A percentile compares a stretch with the other conserved stretches of the same genome.
phyloP scores from a whole-genome alignment of 2,113 vertebrate genomes.

The Albula goreensis region DNA sequence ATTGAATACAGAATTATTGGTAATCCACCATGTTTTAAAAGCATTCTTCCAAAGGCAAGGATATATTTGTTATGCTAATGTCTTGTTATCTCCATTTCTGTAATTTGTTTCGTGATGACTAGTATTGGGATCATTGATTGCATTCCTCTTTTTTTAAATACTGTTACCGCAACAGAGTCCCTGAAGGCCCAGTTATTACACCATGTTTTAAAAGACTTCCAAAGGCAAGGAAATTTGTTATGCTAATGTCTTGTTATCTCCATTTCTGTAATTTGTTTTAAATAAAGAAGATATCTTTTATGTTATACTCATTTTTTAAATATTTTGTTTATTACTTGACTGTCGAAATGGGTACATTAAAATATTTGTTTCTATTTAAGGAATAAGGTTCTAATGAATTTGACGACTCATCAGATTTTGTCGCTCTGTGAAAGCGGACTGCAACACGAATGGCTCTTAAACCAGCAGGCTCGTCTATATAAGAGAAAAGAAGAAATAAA shows the following conservation, averaged over 20 bases:
- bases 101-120: not conserved
- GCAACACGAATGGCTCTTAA: constrained; percentile 47
- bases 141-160: not conserved
- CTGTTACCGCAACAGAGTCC: not conserved
- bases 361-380: not conserved
- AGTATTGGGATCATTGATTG: not conserved
- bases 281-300: not conserved
- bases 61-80: not conserved
- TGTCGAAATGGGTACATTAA: too few species aligned
- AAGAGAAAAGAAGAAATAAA: constrained; percentile 1
- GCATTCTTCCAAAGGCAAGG: not conserved
- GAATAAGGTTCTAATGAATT: not conserved
- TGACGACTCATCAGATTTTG: not conserved
- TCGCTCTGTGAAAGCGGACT: constrained; percentile 31
- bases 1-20: not conserved
- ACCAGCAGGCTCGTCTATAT: constrained; percentile 16
- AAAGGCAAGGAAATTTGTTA: not conserved
- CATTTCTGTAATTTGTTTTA: not conserved
- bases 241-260: not conserved
- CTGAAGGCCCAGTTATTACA: not conserved
- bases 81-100: not conserved
- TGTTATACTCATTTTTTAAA: too few species aligned
- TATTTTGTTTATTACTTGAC: not conserved
- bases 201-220: too few species aligned
- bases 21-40: too few species aligned